phyloP scores from a whole-genome alignment of 2,113 vertebrate genomes.

The Danionella cerebrum region DNA sequence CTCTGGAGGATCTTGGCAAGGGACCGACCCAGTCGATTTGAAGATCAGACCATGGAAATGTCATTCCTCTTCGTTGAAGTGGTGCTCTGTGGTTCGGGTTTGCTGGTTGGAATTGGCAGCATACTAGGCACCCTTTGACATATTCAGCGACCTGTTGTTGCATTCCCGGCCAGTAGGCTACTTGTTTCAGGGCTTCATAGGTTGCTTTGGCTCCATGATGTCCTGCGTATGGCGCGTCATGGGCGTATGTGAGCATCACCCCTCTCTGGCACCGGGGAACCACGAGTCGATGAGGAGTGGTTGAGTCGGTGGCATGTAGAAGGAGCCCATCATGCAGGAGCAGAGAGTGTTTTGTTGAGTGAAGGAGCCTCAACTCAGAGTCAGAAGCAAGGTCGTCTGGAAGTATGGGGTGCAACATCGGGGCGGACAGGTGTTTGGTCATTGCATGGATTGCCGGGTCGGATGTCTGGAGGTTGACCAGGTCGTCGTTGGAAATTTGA shows the following conservation, averaged over 20 bases:
- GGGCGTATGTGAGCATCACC: neutral
- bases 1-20: neutral
- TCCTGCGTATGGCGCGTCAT: neutral
- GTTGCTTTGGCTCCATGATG: neutral
- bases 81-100: conserved; percentile 7
- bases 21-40: conserved; percentile 27
- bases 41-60: neutral
- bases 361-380: too few relatives aligned
- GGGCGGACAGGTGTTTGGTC: too few relatives aligned
- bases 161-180: conserved; percentile 25
- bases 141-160: conserved; percentile 4
- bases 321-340: too few relatives aligned
- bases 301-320: too few relatives aligned
- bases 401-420: too few relatives aligned
- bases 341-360: too few relatives aligned
- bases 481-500: too few relatives aligned
- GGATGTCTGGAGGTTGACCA: too few relatives aligned
- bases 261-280: neutral
- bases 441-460: too few relatives aligned
- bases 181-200: neutral
- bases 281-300: neutral
- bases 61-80: too few relatives aligned
- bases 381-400: too few relatives aligned
- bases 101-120: conserved; percentile 11
- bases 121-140: conserved; percentile 5